Conservation (phyloP, 2,797 vertebrate species). For the Xyrichtys novacula region DNA sequence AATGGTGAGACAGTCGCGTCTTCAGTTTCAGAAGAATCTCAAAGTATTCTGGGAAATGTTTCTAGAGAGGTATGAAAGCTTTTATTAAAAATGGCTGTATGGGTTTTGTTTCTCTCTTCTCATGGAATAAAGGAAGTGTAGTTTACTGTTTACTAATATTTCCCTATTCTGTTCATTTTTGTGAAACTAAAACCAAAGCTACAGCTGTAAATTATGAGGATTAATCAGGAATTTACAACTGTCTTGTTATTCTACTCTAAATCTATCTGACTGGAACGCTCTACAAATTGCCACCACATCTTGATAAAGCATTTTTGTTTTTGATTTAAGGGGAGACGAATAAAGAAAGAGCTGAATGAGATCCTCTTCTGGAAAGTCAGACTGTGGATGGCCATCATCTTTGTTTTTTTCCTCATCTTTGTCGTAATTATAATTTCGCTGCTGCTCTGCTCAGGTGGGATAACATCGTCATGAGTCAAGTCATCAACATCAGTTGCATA, state of each 20-base stretch:
- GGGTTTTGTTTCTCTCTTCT: background rate
- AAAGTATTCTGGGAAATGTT: too few species aligned
- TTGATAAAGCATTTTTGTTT: background rate
- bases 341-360: slow-evolving; percentile 54
- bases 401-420: slow-evolving; percentile 51
- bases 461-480: too few species aligned
- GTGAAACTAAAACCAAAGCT: background rate
- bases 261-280: background rate
- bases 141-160: background rate
- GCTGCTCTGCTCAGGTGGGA: slow-evolving; percentile 70
- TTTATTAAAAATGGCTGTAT: background rate
- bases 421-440: slow-evolving; percentile 42
- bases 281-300: background rate
- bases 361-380: slow-evolving; percentile 34
- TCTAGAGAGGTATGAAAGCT: slow-evolving; percentile 10
- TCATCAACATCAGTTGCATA: too few species aligned
- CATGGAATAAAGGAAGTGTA: slow-evolving; percentile 26
- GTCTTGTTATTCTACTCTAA: background rate
- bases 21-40: background rate
- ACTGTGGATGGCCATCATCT: slow-evolving; percentile 70
- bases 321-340: slow-evolving; percentile 15
- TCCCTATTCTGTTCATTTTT: background rate
- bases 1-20: background rate
- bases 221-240: too few species aligned
- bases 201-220: background rate